phyloP scores from a whole-genome alignment of 2,113 vertebrate genomes.

The Ptilorrhoa leucosticta region DNA sequence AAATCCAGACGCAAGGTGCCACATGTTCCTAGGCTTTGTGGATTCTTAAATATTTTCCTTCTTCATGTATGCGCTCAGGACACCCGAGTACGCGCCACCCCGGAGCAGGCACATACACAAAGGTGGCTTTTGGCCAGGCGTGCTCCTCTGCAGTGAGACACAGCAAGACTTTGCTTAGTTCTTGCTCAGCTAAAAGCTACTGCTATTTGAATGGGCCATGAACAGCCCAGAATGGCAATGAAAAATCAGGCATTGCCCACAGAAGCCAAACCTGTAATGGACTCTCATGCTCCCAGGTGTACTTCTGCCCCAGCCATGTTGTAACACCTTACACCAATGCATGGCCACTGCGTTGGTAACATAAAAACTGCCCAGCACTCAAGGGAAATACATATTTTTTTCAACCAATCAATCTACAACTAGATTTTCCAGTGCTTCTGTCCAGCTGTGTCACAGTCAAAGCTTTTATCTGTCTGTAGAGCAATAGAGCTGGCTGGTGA shows the following conservation, averaged over 20 bases:
- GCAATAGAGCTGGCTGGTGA: neutral
- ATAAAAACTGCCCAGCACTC: neutral
- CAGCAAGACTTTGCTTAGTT: neutral
- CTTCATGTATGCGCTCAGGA: neutral
- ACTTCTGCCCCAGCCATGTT: neutral
- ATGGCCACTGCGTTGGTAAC: accelerated
- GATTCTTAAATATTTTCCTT: conserved; percentile 25
- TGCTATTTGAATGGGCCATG: neutral
- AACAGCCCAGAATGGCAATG: neutral
- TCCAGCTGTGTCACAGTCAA: neutral
- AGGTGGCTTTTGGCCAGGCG: neutral
- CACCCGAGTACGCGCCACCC: accelerated
- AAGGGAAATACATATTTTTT: neutral
- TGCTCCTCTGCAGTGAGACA: neutral
- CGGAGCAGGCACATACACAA: neutral
- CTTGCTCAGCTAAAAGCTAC: neutral
- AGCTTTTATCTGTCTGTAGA: neutral
- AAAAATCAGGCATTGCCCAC: neutral
- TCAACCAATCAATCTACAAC: neutral
- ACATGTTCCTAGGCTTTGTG: neutral
- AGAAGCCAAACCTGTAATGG: neutral
- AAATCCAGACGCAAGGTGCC: conserved; percentile 45
- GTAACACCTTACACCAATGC: neutral
- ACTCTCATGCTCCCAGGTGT: accelerated
- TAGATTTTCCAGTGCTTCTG: neutral